Conservation (phyloP, 2,888 invertebrate species). For the Sminthurinus aureus region DNA sequence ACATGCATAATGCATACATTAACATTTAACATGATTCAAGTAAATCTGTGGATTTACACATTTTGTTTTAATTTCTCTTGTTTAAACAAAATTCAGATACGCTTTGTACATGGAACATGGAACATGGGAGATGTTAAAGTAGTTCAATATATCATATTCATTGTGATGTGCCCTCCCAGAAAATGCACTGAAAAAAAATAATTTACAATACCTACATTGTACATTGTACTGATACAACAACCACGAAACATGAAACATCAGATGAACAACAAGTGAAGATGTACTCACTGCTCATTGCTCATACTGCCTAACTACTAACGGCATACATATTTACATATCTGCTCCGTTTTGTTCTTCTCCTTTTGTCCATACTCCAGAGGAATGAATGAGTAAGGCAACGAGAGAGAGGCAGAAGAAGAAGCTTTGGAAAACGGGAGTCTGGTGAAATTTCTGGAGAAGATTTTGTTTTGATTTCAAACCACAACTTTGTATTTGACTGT, state of each 20-base stretch:
- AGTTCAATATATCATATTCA: neutral
- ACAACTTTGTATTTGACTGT: slow-evolving; percentile 13
- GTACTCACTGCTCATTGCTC: neutral
- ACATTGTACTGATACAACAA: neutral
- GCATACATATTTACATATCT: no score
- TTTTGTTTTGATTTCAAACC: slow-evolving; percentile 39
- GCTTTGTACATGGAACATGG: neutral
- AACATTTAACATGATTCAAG: neutral
- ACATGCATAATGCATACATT: neutral
- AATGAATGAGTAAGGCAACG: neutral
- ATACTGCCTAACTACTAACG: no score
- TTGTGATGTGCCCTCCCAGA: neutral
- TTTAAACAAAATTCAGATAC: neutral
- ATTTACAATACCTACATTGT: neutral
- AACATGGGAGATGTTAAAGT: neutral
- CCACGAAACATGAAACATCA: neutral
- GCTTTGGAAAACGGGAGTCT: neutral
- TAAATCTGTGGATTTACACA: neutral
- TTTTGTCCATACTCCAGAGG: neutral
- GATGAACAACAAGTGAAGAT: neutral
- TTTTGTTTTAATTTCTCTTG: slow-evolving; percentile 16
- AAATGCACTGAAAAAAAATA: neutral
- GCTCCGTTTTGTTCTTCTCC: neutral
- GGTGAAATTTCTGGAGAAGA: neutral
- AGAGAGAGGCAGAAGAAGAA: neutral